Evolutionary conservation across 1,140 invertebrate species (phyloP), one percentile per base, ranked within the genome.

Genomic region (Proales similis): DNA sequence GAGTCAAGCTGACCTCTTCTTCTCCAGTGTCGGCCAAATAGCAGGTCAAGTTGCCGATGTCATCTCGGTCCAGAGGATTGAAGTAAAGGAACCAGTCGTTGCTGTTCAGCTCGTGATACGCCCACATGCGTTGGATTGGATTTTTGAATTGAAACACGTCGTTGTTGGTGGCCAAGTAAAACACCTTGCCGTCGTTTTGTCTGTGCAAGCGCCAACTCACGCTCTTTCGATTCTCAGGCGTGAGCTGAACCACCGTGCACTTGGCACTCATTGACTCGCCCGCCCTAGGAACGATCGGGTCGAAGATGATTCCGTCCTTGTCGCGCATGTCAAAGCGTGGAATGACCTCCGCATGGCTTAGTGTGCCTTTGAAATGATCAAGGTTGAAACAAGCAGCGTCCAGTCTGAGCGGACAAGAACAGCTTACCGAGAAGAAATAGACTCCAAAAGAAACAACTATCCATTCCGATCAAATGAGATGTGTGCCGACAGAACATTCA

Each of bases 301-400:
- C 43, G 32, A 63, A 63, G 6, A 63, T 63, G 2, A 63, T 63
- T n/a, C 61, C 61, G 29, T 63, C 46, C 43, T 47, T 48, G 22
- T 63, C 61, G 9, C 51, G 39, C 51, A 57, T 57, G 17, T 57
- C 51, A 42, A 57, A 57, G 19, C 51, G 12, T 4, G 51, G 51
- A 26, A 57, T 57, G 19, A 57, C 45, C 27, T 57, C 51, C n/a
- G n/a, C n/a, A n/a, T n/a, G n/a, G n/a, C n/a, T n/a, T n/a, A n/a
- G n/a, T n/a, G n/a, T n/a, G n/a, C n/a, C n/a, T n/a, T n/a, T n/a
- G n/a, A n/a, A n/a, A n/a, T n/a, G n/a, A n/a, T n/a, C n/a, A n/a
- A n/a, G n/a, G n/a, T n/a, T n/a, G n/a, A n/a, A n/a, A n/a, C n/a
- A n/a, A n/a, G n/a, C n/a, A n/a, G n/a, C n/a, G n/a, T n/a, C n/a